Evolutionary conservation across 1,140 invertebrate genomes (phyloP), one percentile per base, ranked within the genome.

Genomic region (Bombus vancouverensis): DNA sequence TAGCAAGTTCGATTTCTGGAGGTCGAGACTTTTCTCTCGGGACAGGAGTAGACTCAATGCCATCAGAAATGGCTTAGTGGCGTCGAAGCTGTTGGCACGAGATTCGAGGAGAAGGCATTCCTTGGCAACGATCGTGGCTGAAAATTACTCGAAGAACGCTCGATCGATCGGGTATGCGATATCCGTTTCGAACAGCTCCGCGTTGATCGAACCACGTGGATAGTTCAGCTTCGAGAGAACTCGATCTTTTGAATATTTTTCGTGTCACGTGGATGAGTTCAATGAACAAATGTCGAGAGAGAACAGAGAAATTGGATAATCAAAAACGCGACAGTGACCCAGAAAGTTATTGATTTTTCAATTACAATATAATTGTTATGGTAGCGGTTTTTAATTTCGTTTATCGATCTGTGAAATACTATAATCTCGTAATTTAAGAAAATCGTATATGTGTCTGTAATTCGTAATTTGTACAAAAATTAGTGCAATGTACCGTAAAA

Each of bases 91-190:
- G 57, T 80, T 85, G 83, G 68, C 83, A 80, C 77, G 53, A 22
- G 76, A 72, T 37, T 62, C 75, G 37, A 62, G 62, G 37, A 44
- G 62, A 66, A 73, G 68, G 57, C 57, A 85, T 80, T 80, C 68
- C 83, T 80, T 80, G 83, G 83, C 83, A 76, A 77, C 44, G 74
- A 81, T 83, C 77, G 74, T 66, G 15, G 73, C 44, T 83, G 80
- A 68, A 86, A 86, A 70, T 89, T 68, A 70, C 65, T 82, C 62
- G 62, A 88, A 80, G n/a, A 74, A 83, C 65, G 57, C 62, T 75
- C 79, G 77, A 85, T 62, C 83, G 68, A 85, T 68, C 81, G 81
- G 47, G 25, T 39, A 77, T 28, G 73, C 74, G 44, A 77, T 78
- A 83, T 68, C 25, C 74, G n/a, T 47, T 47, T 81, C 39, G n/a